Conservation (phyloP, 2,797 vertebrate genomes). For the Fringilla coelebs region DNA sequence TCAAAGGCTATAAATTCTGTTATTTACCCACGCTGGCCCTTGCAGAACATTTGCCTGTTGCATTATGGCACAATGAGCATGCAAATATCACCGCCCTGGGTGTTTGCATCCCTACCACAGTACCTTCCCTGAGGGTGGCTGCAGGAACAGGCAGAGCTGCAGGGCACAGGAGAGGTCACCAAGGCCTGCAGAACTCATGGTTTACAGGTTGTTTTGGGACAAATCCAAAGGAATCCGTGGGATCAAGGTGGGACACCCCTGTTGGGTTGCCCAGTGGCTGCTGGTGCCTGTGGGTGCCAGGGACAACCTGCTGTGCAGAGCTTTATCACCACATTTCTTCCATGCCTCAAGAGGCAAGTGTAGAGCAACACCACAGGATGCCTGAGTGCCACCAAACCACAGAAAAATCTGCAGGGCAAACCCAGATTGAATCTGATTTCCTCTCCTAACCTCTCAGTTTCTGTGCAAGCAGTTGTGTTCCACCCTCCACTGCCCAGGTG, state of each 20-base stretch:
- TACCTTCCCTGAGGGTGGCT: neutral
- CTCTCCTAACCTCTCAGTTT: neutral
- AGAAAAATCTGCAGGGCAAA: neutral
- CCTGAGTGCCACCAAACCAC: neutral
- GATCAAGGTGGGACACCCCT: neutral
- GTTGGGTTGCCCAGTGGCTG: neutral
- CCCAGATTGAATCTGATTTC: neutral
- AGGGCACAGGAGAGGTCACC: neutral
- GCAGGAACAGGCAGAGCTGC: neutral
- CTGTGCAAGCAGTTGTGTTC: neutral
- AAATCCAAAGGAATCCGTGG: neutral
- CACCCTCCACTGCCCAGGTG: neutral
- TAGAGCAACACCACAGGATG: neutral
- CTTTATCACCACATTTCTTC: neutral
- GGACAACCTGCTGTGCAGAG: neutral
- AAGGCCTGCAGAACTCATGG: neutral
- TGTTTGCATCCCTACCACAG: rapidly evolving
- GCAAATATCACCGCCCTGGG: neutral
- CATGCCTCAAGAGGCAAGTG: neutral
- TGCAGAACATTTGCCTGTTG: neutral
- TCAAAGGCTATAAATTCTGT: neutral
- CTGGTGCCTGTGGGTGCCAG: neutral
- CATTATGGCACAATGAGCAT: neutral
- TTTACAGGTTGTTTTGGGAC: neutral
- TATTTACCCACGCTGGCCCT: neutral